Evolutionary conservation across 2,797 vertebrate species (phyloP), one percentile per base, ranked within the genome.

Genomic region (Otus scops): DNA sequence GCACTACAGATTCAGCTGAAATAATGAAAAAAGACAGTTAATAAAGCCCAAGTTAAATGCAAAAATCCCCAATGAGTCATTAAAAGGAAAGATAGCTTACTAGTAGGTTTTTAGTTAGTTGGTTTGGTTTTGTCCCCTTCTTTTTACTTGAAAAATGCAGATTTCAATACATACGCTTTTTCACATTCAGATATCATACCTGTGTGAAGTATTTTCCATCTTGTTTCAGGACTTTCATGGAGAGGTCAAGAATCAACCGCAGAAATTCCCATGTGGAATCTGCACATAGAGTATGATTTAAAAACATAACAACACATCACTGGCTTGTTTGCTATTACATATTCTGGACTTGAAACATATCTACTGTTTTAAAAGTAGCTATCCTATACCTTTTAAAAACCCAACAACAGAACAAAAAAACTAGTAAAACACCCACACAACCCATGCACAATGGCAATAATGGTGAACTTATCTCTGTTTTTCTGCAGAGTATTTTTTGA

Each of bases 261-360:
- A 99, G 98, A 97, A 99, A 99, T 86, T 99, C 99, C 99, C 99
- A 99, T 2, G 98, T 99, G 12, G 99, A 99, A 98, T 99, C 99
- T 99, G 94, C 20, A 97, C 39, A 77, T 20, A 82, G 43, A 90
- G 10, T 60, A 47, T 12, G 48, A 86, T 85, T 57, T 64, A 64
- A 79, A 87, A 60, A 50, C 24, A 89, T 21, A 86, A 68, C 3
- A 54, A 13, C 38, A 88, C 30, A 32, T 63, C 53, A 73, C 3
- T 47, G 18, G 11, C 32, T 83, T 80, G 8, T 15, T 83, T 43
- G 23, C 57, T 67, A 76, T n/a, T 65, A 34, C 22, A 17, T 27
- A 70, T 11, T 83, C 30, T 91, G 85, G 39, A 88, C 23, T 59
- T 54, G 6, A 3, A 94, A 86, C 3, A 32, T 13, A n/a, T 1